phyloP scores from a whole-genome alignment of 2,888 invertebrate genomes.

The Apotomis turbidana region DNA sequence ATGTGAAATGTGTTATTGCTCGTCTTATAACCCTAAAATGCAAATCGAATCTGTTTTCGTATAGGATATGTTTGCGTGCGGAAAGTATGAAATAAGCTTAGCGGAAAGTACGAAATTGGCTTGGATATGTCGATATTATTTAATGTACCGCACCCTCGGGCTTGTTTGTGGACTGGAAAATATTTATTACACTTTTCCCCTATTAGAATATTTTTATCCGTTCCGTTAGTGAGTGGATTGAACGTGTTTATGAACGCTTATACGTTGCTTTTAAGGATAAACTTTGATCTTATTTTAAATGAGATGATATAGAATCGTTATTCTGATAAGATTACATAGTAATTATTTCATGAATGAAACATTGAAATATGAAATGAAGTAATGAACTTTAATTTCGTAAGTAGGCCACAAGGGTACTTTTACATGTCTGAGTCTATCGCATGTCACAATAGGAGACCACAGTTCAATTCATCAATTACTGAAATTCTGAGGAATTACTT shows the following conservation, averaged over 20 bases:
- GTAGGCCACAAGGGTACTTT: too few species aligned
- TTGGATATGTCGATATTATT: slow-evolving; percentile 79
- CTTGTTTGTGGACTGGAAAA: slow-evolving; percentile 75
- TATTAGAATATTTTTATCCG: slow-evolving; percentile 58
- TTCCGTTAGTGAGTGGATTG: slow-evolving; percentile 46
- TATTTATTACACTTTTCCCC: slow-evolving; percentile 71
- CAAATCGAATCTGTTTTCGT: slow-evolving; percentile 74
- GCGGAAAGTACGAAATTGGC: slow-evolving; percentile 76
- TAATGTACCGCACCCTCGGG: slow-evolving; percentile 72
- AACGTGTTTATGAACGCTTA: slow-evolving; percentile 20
- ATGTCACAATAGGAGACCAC: too few species aligned
- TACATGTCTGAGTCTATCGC: too few species aligned
- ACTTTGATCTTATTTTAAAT: slow-evolving; percentile 13
- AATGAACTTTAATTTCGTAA: too few species aligned
- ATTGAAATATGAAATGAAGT: too few species aligned
- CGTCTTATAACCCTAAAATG: slow-evolving; percentile 70
- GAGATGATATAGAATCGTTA: neutral
- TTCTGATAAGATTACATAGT: too few species aligned
- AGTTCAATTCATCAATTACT: too few species aligned
- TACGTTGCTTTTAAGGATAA: slow-evolving; percentile 13
- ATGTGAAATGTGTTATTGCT: slow-evolving; percentile 62
- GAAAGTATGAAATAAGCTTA: slow-evolving; percentile 76
- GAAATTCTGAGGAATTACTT: too few species aligned
- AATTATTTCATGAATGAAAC: too few species aligned
- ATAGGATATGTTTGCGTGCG: slow-evolving; percentile 71